These are phyloP conservation scores for Paramormyrops kingsleyae DNA, from an alignment of 2,113 vertebrate species.

Conservation along the genomic window DNA sequence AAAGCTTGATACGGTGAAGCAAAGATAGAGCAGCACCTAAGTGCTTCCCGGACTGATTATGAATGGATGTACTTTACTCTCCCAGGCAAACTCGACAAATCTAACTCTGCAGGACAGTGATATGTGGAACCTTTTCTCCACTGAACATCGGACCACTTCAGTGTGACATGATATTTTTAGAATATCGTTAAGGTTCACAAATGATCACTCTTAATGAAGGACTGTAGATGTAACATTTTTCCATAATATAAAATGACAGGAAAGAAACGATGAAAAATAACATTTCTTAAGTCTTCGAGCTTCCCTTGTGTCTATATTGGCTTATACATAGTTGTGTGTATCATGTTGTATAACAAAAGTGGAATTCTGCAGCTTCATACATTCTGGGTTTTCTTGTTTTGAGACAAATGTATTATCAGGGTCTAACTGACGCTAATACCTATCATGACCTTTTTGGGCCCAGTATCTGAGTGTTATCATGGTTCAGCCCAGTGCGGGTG, in stretches of 20 bases:
- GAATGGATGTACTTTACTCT: not conserved
- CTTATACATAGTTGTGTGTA: not conserved
- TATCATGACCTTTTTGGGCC: conserved; percentile 23
- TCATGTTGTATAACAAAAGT: not conserved
- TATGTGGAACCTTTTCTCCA: not conserved
- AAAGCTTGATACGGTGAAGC: not conserved
- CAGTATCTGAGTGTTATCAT: conserved; percentile 20
- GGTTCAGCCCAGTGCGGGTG: not conserved
- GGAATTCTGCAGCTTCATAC: not conserved
- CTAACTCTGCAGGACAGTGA: not conserved
- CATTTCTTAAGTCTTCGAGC: not conserved
- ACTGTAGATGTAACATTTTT: not conserved
- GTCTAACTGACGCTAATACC: not conserved
- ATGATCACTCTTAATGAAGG: not conserved
- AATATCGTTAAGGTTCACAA: not conserved
- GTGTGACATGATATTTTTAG: not conserved
- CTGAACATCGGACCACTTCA: not conserved
- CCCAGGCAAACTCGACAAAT: not conserved
- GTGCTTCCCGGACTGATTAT: too few relatives aligned
- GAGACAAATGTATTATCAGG: not conserved
- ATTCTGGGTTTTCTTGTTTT: not conserved
- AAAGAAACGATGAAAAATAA: not conserved
- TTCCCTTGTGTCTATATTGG: not conserved
- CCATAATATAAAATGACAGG: not conserved
- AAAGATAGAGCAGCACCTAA: not conserved